Percentiles rank a stretch among this genome's conserved stretches.
phyloP scores from a whole-genome alignment of 2,888 invertebrate species.

The Brachyopa scutellaris region DNA sequence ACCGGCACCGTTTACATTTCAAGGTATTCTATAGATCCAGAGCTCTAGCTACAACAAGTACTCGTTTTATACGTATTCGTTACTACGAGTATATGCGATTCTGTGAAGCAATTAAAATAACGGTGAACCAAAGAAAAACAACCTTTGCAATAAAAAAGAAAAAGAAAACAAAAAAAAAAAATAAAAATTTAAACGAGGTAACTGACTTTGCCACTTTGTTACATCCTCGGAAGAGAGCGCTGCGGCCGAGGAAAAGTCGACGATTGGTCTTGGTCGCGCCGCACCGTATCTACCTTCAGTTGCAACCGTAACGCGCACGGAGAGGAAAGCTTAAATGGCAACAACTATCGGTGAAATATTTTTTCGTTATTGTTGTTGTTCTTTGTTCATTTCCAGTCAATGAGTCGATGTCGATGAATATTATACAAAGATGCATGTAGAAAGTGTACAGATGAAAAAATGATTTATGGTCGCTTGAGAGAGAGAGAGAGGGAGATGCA shows the following conservation, averaged over 20 bases:
- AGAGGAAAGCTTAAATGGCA: slow-evolving; percentile 42
- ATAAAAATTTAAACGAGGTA: slow-evolving; percentile 50
- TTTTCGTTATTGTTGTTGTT: slow-evolving; percentile 22
- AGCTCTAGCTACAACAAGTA: slow-evolving; percentile 22
- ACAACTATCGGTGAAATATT: slow-evolving; percentile 44
- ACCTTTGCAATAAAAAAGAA: slow-evolving; percentile 30
- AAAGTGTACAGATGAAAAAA: slow-evolving; percentile 65
- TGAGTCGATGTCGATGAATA: slow-evolving; percentile 30
- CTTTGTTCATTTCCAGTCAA: slow-evolving; percentile 35
- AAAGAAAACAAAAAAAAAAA: slow-evolving; percentile 17
- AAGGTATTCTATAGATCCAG: slow-evolving; percentile 45
- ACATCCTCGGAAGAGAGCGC: slow-evolving; percentile 17
- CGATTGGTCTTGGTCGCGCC: neutral
- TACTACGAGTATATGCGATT: slow-evolving; percentile 31
- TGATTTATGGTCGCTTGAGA: slow-evolving; percentile 50
- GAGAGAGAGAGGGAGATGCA: slow-evolving; percentile 10
- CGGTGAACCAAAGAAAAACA: slow-evolving; percentile 61
- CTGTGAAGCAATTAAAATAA: slow-evolving; percentile 70
- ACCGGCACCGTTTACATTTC: slow-evolving; percentile 24
- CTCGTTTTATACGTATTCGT: neutral
- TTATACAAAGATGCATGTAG: slow-evolving; percentile 56
- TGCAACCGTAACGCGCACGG: slow-evolving; percentile 31
- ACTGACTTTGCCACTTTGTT: slow-evolving; percentile 54
- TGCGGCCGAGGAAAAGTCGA: slow-evolving; percentile 18
- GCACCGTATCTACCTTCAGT: neutral